Evolutionary conservation across 2,113 vertebrate species (phyloP).

Genomic region (Perca flavescens): DNA sequence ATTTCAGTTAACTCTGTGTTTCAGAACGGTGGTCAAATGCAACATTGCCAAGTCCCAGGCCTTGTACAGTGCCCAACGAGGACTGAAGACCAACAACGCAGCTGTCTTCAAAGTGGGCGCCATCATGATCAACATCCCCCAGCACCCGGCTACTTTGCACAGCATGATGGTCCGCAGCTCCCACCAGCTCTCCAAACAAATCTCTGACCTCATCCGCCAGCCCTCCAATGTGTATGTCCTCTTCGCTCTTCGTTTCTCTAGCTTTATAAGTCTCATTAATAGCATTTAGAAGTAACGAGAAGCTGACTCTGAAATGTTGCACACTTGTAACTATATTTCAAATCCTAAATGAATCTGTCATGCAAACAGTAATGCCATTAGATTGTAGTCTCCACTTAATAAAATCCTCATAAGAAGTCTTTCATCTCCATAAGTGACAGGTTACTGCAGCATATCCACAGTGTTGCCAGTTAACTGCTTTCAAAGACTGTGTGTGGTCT

Average conservation of each 20-base stretch:
- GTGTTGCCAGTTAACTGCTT: constrained; percentile 10
- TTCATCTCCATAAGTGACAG: constrained; percentile 13
- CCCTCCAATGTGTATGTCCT: constrained; percentile 89
- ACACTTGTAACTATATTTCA: background rate
- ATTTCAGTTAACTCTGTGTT: constrained; percentile 29
- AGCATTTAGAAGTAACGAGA: background rate
- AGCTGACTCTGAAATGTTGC: background rate
- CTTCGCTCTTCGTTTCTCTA: background rate
- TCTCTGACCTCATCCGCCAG: constrained; percentile 98
- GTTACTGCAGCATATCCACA: constrained; percentile 3
- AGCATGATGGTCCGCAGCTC: constrained; percentile 99
- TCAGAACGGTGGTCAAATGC: constrained; percentile 98
- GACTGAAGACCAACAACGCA: constrained; percentile 95
- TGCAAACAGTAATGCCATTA: background rate
- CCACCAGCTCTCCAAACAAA: constrained; percentile 99
- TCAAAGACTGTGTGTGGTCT: constrained; percentile 20
- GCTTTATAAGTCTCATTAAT: background rate
- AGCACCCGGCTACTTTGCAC: constrained; percentile 97
- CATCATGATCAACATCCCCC: constrained; percentile 98
- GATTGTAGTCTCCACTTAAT: background rate
- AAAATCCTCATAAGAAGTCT: constrained; percentile 26
- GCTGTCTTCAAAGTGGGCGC: constrained; percentile 96
- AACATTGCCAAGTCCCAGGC: constrained; percentile 99
- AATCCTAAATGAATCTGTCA: background rate
- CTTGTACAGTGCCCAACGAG: constrained; percentile 96